Percentiles rank a stretch among this genome's conserved stretches.
Evolutionary conservation across 2,797 vertebrate genomes (phyloP).

Genomic region (Melanogrammus aeglefinus): DNA sequence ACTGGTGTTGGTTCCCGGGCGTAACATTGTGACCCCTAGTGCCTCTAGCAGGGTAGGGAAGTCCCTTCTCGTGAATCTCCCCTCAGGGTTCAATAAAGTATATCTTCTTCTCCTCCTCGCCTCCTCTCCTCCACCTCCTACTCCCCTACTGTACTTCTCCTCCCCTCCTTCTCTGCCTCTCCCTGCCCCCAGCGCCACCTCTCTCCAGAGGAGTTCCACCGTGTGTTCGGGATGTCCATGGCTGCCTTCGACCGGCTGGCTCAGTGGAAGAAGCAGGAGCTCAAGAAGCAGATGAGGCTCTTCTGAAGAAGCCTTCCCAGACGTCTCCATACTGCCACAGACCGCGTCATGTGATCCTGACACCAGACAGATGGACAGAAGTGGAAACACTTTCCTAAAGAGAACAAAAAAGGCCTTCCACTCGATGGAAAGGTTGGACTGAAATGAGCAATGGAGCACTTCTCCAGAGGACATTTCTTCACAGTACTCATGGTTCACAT

Average conservation of each 20-base stretch:
- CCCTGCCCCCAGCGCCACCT: conserved; percentile 82
- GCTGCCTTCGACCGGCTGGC: conserved; percentile 89
- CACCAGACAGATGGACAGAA: not conserved
- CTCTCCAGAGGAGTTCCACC: conserved; percentile 91
- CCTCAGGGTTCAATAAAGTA: no score
- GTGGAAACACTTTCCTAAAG: not conserved
- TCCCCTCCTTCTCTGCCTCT: not conserved
- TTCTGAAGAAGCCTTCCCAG: conserved; percentile 71
- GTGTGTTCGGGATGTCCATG: conserved; percentile 92
- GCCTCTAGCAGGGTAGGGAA: no score
- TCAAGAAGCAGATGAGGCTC: conserved; percentile 93
- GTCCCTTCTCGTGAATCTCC: no score
- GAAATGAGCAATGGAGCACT: not conserved
- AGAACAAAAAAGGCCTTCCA: not conserved
- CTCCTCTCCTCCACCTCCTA: not conserved
- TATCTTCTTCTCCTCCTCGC: not conserved
- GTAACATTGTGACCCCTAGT: no score
- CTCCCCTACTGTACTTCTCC: no score
- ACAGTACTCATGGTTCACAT: not conserved
- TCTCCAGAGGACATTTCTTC: not conserved
- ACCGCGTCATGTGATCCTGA: not conserved
- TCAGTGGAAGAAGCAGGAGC: conserved; percentile 94
- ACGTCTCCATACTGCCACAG: not conserved
- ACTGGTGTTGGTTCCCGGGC: no score
- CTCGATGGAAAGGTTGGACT: not conserved